phyloP scores from a whole-genome alignment of 2,113 vertebrate genomes.

The Colius striatus region DNA sequence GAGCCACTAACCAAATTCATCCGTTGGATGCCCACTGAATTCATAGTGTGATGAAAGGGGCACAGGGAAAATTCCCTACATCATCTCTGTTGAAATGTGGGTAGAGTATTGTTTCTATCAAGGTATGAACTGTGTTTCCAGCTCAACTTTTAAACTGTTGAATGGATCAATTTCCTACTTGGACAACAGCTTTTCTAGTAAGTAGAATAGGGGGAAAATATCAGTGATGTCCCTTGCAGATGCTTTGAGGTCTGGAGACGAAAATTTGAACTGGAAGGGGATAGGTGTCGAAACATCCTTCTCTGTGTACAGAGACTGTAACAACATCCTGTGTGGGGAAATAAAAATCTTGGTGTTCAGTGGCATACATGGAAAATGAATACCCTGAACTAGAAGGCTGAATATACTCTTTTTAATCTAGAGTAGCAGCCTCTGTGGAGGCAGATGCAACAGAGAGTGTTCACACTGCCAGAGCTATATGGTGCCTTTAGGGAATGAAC shows the following conservation, averaged over 20 bases:
- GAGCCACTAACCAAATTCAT: not conserved
- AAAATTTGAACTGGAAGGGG: not conserved
- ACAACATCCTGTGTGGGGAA: rapidly evolving
- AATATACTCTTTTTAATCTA: not conserved
- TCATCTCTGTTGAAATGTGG: not conserved
- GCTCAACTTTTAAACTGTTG: not conserved
- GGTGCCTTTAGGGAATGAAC: not conserved
- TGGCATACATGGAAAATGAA: not conserved
- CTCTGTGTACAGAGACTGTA: not conserved
- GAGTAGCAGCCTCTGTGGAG: not conserved
- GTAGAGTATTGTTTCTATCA: not conserved
- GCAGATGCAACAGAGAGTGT: not conserved
- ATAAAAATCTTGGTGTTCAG: not conserved
- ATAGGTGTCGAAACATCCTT: not conserved
- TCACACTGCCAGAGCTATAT: not conserved
- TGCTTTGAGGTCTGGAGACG: not conserved
- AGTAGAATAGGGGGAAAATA: not conserved
- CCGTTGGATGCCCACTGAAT: not conserved
- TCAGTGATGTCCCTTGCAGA: not conserved
- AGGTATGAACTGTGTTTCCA: not conserved
- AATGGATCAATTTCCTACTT: not conserved
- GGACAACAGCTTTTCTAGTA: not conserved
- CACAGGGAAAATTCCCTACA: not conserved
- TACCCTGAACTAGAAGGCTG: not conserved
- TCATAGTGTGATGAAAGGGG: not conserved